Conservation (phyloP, 2,797 vertebrate genomes). For the Discoglossus pictus region DNA sequence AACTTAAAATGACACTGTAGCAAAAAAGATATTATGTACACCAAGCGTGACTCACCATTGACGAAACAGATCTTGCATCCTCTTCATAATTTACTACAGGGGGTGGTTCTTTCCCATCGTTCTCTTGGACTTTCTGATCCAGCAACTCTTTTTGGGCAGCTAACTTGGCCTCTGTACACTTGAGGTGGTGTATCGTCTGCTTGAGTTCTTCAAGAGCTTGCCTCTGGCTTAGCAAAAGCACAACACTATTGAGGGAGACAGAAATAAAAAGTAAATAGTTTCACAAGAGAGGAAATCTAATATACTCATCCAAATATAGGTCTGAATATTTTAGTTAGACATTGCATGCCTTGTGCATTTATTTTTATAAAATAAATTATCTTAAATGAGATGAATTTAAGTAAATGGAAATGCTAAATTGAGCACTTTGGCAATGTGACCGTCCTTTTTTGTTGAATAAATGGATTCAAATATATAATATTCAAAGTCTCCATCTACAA, state of each 20-base stretch:
- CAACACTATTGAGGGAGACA: slow-evolving; percentile 72
- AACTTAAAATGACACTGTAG: background rate
- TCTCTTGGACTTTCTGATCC: slow-evolving; percentile 86
- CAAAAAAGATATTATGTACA: background rate
- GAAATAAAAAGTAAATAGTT: too few species aligned
- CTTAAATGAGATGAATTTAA: too few species aligned
- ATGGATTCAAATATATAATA: too few species aligned
- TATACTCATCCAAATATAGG: too few species aligned
- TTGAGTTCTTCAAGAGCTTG: slow-evolving; percentile 89
- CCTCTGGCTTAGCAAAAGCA: slow-evolving; percentile 89
- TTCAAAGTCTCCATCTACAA: too few species aligned
- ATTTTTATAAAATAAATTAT: too few species aligned
- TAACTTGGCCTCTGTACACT: slow-evolving; percentile 84
- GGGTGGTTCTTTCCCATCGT: slow-evolving; percentile 84
- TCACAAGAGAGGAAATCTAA: too few species aligned
- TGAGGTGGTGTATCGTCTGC: slow-evolving; percentile 88
- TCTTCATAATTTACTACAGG: slow-evolving; percentile 91
- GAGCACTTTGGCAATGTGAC: too few species aligned
- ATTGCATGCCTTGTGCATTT: too few species aligned
- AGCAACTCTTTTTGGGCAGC: slow-evolving; percentile 86
- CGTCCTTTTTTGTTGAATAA: too few species aligned
- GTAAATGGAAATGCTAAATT: too few species aligned
- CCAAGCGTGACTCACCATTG: slow-evolving; percentile 74
- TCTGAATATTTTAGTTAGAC: too few species aligned
- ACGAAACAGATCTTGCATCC: slow-evolving; percentile 88